Base-by-base conservation (phyloP, 1,140 invertebrate genomes). In the Pseudomyrmex concolor region DNA sequence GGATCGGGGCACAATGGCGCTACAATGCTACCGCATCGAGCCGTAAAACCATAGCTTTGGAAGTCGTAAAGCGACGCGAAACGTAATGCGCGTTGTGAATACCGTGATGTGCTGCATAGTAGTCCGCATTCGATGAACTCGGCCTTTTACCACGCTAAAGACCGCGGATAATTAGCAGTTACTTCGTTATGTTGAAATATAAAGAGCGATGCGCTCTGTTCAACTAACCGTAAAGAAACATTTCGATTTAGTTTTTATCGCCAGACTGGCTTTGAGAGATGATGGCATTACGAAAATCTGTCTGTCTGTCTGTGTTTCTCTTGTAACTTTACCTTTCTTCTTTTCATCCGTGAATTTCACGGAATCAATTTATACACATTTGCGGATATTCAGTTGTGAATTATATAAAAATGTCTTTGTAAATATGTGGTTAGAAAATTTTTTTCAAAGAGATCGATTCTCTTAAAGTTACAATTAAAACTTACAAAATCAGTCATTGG, bases 41-140 rank as follows among this genome's bases (percentile, higher is more conserved):
- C 83, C 71, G 77, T 88, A 74, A 88, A 88, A 88, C 86, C 86
- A 83, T 88, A 83, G 77, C 73, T 68, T 83, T 73, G 60, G 48
- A 78, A 88, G 63, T 67, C 67, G 71, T 87, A 81, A 87, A 88
- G 74, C 77, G 77, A 86, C 10, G 66, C 54, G 85, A 72, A 83
- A 73, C 64, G 85, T 80, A 66, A 51, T 66, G 48, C 22, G 22
- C 67, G 62, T 85, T 62, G 71, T 76, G 68, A 60, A 68, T 67
- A 72, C 43, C 22, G 57, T 19, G 48, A 25, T 60, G 43, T 45
- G 34, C 34, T 34, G 34, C 5, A 34, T 34, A 34, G 48, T n/a
- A 59, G 76, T 22, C 10, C 48, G 60, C 60, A 81, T 51, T 82
- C 45, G 68, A 73, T 64, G 34, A 68, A 74, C 55, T 74, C 59